Conservation (phyloP, 1,140 invertebrate genomes). For the Thaumatotibia leucotreta region DNA sequence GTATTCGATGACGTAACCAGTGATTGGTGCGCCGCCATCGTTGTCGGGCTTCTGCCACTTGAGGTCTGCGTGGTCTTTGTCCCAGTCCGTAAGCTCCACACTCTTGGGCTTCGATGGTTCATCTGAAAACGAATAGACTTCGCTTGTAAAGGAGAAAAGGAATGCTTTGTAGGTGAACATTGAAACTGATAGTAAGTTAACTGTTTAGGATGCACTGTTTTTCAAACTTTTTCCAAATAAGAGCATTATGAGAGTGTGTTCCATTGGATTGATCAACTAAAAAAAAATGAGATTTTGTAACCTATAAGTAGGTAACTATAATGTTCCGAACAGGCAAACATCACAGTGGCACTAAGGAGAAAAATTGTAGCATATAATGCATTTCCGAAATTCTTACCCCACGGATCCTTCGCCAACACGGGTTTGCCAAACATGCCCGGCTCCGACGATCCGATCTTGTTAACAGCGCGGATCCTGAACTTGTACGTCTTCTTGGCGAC, state of each 20-base stretch:
- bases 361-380: neutral
- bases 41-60: constrained; percentile 93
- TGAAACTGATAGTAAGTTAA: no score
- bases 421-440: constrained; percentile 90
- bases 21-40: constrained; percentile 96
- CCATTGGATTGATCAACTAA: no score
- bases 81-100: constrained; percentile 96
- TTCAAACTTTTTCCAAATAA: no score
- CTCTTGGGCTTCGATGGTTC: constrained; percentile 94
- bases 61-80: constrained; percentile 95
- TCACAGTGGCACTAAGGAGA: neutral
- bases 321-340: no score
- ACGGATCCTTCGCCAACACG: constrained; percentile 97
- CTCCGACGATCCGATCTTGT: constrained; percentile 92
- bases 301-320: no score
- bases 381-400: constrained; percentile 83
- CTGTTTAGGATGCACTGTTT: no score
- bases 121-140: constrained; percentile 77
- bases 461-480: constrained; percentile 96
- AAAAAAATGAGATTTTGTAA: no score
- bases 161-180: no score
- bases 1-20: constrained; percentile 94
- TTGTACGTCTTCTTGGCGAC: constrained; percentile 93
- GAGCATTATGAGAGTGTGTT: no score
- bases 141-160: neutral